Evolutionary conservation across 2,113 vertebrate genomes (phyloP), one percentile per base, ranked within the genome.

Genomic region (Chroicocephalus ridibundus): DNA sequence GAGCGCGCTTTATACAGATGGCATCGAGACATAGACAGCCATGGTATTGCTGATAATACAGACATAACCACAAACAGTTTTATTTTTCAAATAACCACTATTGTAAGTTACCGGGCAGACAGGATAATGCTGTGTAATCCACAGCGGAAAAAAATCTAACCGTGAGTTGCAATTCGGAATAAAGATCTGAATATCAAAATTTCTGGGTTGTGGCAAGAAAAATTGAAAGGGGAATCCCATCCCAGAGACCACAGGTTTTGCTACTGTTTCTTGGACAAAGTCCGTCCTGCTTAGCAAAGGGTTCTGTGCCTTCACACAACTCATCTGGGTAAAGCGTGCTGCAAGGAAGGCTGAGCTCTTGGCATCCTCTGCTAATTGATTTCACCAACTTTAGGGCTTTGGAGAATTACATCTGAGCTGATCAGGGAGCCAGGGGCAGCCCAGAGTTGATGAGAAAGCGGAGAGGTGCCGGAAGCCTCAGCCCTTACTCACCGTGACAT

Each of bases 401-500:
- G 29, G 38, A 64, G 78, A 70, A 31, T 62, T 57, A 10, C 5
- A 20, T 9, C 44, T 57, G 71, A 80, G 79, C 20, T 26, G 70
- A 32, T 58, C 0, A 13, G 34, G 36, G 36, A 91, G 32, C 36
- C n/a, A 31, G 27, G 8, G 44, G 20, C 74, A 68, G 52, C 40
- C 46, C 47, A 21, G 70, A 88, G 36, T 15, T 68, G 32, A n/a
- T 31, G 19, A 57, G 82, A 40, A 74, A 58, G 72, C 0, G 13
- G 22, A 65, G 68, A 49, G 15, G 13, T 46, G 64, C 54, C 55
- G 17, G 68, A 34, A 82, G 64, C 29, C 32, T 64, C 68, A 29
- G 58, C 11, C 82, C 3, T 3, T 49, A 3, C 24, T 27, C 3
- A 14, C 32, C 1, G 2, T 1, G 21, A 36, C 22, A 6, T 0